Percentiles rank a stretch among this genome's conserved stretches.
Evolutionary conservation across 2,888 invertebrate species (phyloP).

Genomic region (Isotomurus palustris): DNA sequence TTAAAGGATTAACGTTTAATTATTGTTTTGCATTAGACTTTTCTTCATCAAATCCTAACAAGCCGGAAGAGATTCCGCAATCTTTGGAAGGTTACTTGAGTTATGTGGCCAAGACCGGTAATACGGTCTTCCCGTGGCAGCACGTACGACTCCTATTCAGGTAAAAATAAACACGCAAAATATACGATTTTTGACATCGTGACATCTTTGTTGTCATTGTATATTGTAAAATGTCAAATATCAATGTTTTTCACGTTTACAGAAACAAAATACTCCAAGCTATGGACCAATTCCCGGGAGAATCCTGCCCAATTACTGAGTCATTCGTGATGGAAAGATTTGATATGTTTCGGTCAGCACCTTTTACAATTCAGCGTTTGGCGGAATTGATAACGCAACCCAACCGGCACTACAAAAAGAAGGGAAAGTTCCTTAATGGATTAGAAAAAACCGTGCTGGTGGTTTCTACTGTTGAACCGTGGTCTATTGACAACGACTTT

Average conservation of each 20-base stretch:
- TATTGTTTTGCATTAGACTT: constrained; percentile 9
- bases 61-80: constrained; percentile 71
- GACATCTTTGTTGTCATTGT: too few species aligned
- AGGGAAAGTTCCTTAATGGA: constrained; percentile 95
- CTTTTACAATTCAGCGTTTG: constrained; percentile 92
- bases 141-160: constrained; percentile 77
- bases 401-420: constrained; percentile 86
- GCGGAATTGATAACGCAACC: constrained; percentile 90
- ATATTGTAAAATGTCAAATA: background rate
- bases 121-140: constrained; percentile 89
- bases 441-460: constrained; percentile 91
- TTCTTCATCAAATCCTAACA: constrained; percentile 49
- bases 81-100: constrained; percentile 83
- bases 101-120: constrained; percentile 88
- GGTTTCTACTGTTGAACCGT: constrained; percentile 59
- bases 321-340: constrained; percentile 39
- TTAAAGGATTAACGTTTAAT: too few species aligned
- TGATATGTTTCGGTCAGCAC: constrained; percentile 57
- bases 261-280: constrained; percentile 39
- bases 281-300: constrained; percentile 38
- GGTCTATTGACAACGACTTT: constrained; percentile 20
- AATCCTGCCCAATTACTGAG: constrained; percentile 30
- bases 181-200: background rate
- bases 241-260: background rate
- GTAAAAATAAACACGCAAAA: constrained; percentile 11